Base-by-base conservation (phyloP, 2,888 invertebrate genomes). In the Eugnorisma glareosa region DNA sequence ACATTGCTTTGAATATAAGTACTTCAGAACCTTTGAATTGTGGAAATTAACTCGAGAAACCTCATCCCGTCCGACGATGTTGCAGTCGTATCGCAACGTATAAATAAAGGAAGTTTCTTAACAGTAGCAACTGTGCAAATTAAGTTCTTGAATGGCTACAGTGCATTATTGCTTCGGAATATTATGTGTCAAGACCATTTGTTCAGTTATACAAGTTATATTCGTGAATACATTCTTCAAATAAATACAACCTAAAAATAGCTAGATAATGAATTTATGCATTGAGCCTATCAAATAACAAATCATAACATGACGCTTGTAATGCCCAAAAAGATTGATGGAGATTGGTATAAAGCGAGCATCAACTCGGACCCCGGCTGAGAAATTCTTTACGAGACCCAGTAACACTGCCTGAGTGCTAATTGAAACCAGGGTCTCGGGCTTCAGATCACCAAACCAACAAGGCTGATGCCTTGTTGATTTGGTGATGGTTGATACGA, bases 121-220 rank as follows among this genome's bases (percentile, higher is more conserved):
- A 71, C 67, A 74, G 80, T 68, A 79, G 79, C 84, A 83, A 79
- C 79, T 83, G 86, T 80, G 82, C 78, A 83, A 84, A 85, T 86
- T 85, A 88, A 88, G 81, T 82, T 77, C 81, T 73, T 67, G 76
- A 80, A 84, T 82, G 74, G 73, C 75, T 69, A 77, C 77, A 57
- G 76, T 80, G 57, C 54, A 43, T 75, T 79, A 80, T 83, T 81
- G 63, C 35, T 71, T 24, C 35, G 40, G 35, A 61, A 80, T 71
- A 79, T 61, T 64, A 75, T 67, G 45, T 68, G 43, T 43, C 15
- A 11, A 45, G 3, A 67, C 18, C 13, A 79, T 64, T 82, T 66
- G 18, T 73, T 37, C 51, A 51, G 28, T 45, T 61, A 10, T 24
- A 51, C 0, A 18, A 13, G 4, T 61, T 51, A 21, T 63, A n/a